Percentiles rank a stretch among this genome's conserved stretches.
These are phyloP conservation scores for Dioctria rufipes DNA, from an alignment of 2,888 invertebrate genomes.

Conservation along the genomic window DNA sequence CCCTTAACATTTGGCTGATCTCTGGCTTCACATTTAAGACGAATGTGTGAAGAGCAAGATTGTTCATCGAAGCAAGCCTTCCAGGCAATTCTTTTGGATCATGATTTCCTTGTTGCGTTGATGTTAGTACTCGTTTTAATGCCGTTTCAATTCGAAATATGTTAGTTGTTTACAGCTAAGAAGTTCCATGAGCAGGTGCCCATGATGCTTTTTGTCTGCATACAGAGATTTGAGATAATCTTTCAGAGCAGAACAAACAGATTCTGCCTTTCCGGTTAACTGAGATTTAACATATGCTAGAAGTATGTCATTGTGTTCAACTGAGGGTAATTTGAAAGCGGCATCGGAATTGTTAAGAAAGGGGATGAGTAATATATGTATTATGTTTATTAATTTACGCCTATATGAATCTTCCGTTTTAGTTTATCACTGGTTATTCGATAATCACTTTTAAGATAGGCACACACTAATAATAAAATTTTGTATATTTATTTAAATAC, in stretches of 20 bases:
- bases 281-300: not conserved
- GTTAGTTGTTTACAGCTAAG: not conserved
- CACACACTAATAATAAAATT: no score
- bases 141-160: not conserved
- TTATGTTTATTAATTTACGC: no score
- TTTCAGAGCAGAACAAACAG: constrained; percentile 8
- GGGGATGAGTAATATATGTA: no score
- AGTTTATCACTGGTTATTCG: no score
- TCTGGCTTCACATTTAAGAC: not conserved
- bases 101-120: not conserved
- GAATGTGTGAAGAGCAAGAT: not conserved
- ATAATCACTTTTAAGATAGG: no score
- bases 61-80: not conserved
- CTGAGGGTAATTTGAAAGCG: no score
- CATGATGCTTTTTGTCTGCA: not conserved
- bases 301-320: no score
- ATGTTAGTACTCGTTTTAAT: not conserved
- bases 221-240: not conserved
- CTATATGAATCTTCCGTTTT: no score
- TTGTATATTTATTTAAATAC: no score
- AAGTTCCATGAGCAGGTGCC: not conserved
- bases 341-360: no score
- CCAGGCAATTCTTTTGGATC: not conserved
- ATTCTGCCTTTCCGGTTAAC: constrained; percentile 35
- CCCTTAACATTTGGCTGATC: not conserved